Evolutionary conservation across 2,797 vertebrate species (phyloP), one percentile per base, ranked within the genome.

Genomic region (Melanotaenia parkinsoni): DNA sequence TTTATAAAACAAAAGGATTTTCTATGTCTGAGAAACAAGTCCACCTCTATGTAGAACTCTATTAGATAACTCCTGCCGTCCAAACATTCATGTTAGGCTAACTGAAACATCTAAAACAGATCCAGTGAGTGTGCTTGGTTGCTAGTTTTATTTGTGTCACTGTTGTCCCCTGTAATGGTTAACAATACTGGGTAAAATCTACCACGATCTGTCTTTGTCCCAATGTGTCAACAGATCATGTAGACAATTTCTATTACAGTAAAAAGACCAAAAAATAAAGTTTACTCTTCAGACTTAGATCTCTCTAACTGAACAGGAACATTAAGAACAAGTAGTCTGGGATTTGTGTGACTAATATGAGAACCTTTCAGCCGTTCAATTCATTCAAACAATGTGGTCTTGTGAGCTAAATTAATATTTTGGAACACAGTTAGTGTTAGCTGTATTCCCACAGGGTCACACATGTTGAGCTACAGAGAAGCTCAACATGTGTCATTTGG

Each of bases 401-500:
- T 35, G 43, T 65, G 11, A 32, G 53, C 16, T 50, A 37, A 14
- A 68, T 63, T 70, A 60, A 10, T 81, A 24, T 79, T 69, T 33
- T 33, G 32, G 32, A 26, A 26, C 74, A 38, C 30, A 18, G 66
- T 74, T 70, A 66, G 54, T 79, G 66, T 74, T 62, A 68, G 43
- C 58, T 77, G 79, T 37, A 66, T 43, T 50, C 50, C 54, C 58
- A 65, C 33, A 64, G 18, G 1, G 67, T 47, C 61, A 72, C 47
- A 64, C 51, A 62, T 18, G 72, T 72, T 45, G 56, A 53, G 58
- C 47, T 37, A 56, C 57, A 33, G 57, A 68, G 53, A 37, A 63
- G 33, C 57, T 26, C 26, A 26, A 26, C 26, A 26, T 26, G 26
- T 26, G 26, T 26, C 67, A 43, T 83, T 84, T 77, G 69, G 61